Evolutionary conservation across 2,888 invertebrate species (phyloP).

Genomic region (Pachydiplax longipennis): DNA sequence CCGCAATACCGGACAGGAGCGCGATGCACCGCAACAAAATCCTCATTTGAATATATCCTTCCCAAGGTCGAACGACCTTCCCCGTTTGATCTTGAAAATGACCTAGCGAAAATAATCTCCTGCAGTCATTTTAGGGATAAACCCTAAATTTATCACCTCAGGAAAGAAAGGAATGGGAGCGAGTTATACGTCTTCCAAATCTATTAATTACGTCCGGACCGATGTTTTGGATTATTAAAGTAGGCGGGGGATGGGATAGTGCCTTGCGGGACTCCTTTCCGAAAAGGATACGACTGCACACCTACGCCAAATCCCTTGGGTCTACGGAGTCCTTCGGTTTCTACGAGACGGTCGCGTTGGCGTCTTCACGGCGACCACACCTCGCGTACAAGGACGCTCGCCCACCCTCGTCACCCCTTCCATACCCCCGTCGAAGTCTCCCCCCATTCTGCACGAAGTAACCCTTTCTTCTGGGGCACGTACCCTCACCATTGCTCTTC

Average conservation of each 20-base stretch:
- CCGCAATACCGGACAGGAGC: not conserved
- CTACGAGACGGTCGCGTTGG: conserved; percentile 29
- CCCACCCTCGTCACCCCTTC: not conserved
- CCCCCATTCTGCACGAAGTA: not conserved
- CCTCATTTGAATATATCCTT: not conserved
- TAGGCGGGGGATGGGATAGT: not conserved
- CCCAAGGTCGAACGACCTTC: not conserved
- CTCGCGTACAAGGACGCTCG: conserved; percentile 25
- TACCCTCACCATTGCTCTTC: not conserved
- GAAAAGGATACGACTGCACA: not conserved
- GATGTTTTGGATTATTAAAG: not conserved
- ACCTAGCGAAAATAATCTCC: not conserved
- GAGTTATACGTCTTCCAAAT: not conserved
- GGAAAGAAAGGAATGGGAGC: not conserved
- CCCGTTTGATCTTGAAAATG: not conserved
- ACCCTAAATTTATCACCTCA: not conserved
- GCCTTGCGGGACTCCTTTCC: not conserved
- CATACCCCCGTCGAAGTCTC: not conserved
- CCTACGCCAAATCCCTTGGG: not conserved
- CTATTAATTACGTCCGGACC: not conserved
- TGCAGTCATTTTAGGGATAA: not conserved
- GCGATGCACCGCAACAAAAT: not conserved
- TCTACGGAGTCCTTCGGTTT: conserved; percentile 7
- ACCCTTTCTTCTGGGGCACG: not conserved
- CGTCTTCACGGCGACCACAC: conserved; percentile 33